These are phyloP conservation scores for Phenacoccus solenopsis DNA, from an alignment of 1,140 invertebrate species.

Conservation along the genomic window DNA sequence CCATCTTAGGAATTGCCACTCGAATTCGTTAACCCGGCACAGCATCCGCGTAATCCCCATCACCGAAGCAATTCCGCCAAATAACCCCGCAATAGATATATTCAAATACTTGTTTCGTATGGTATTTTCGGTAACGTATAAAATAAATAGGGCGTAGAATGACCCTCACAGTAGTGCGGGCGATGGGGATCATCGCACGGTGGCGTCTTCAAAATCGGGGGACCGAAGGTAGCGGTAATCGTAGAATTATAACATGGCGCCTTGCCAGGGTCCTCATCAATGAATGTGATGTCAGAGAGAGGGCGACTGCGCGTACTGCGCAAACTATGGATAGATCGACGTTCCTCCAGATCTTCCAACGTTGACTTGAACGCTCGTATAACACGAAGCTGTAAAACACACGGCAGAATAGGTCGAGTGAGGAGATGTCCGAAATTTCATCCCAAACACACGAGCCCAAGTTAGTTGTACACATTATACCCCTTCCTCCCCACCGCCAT, in stretches of 20 bases:
- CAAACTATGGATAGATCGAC: slow-evolving; percentile 93
- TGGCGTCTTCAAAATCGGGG: slow-evolving; percentile 31
- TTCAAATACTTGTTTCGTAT: slow-evolving; percentile 57
- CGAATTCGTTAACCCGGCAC: too few relatives aligned
- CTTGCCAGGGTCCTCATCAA: slow-evolving; percentile 62
- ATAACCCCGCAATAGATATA: too few relatives aligned
- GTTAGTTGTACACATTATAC: too few relatives aligned
- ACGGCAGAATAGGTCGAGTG: slow-evolving; percentile 15
- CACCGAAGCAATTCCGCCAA: background rate
- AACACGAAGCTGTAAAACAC: slow-evolving; percentile 93
- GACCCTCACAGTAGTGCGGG: slow-evolving; percentile 24
- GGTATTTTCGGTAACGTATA: slow-evolving; percentile 48
- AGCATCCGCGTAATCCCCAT: background rate
- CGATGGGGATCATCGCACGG: slow-evolving; percentile 32
- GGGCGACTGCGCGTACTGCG: slow-evolving; percentile 80
- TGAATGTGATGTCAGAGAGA: slow-evolving; percentile 80
- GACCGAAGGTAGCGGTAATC: slow-evolving; percentile 32
- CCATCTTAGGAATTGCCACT: too few relatives aligned
- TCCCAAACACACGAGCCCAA: slow-evolving; percentile 8
- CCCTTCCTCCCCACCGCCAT: too few relatives aligned
- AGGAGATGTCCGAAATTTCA: slow-evolving; percentile 10
- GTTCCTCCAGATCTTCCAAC: slow-evolving; percentile 98
- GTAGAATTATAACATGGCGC: background rate
- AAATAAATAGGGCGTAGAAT: slow-evolving; percentile 19
- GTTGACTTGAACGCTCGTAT: slow-evolving; percentile 99